phyloP scores from a whole-genome alignment of 2,888 invertebrate species.

The Synanthedon andrenaeformis region DNA sequence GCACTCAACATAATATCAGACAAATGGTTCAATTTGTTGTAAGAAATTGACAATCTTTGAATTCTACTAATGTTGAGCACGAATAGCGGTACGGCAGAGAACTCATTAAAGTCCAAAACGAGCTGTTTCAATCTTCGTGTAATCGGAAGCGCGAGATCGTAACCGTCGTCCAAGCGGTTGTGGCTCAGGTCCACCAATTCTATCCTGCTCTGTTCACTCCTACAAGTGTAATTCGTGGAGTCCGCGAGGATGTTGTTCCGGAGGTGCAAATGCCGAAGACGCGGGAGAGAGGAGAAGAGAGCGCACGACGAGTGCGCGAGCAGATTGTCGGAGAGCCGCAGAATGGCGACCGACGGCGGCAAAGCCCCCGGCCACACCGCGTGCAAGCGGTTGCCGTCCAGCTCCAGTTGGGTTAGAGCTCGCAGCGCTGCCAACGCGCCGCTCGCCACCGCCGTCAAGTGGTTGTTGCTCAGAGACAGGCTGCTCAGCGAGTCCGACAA shows the following conservation, averaged over 20 bases:
- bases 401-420: conserved; percentile 67
- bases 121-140: conserved; percentile 78
- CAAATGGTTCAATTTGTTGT: conserved; percentile 75
- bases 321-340: conserved; percentile 76
- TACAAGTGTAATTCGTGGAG: conserved; percentile 22
- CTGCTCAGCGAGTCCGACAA: conserved; percentile 77
- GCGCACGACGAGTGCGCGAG: conserved; percentile 71
- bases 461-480: conserved; percentile 82
- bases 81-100: conserved; percentile 72
- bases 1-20: conserved; percentile 76
- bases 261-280: conserved; percentile 75
- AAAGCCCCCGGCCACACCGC: conserved; percentile 68
- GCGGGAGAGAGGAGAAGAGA: conserved; percentile 62
- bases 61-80: conserved; percentile 75
- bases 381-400: conserved; percentile 77
- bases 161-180: conserved; percentile 77
- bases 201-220: conserved; percentile 40
- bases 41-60: conserved; percentile 79
- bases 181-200: conserved; percentile 84
- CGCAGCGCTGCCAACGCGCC: conserved; percentile 74
- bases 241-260: conserved; percentile 44
- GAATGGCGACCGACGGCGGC: conserved; percentile 71
- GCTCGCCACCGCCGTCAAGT: conserved; percentile 60
- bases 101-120: conserved; percentile 80
- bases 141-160: conserved; percentile 72